Conservation (phyloP, 2,888 invertebrate species). For the Bembecia ichneumoniformis region DNA sequence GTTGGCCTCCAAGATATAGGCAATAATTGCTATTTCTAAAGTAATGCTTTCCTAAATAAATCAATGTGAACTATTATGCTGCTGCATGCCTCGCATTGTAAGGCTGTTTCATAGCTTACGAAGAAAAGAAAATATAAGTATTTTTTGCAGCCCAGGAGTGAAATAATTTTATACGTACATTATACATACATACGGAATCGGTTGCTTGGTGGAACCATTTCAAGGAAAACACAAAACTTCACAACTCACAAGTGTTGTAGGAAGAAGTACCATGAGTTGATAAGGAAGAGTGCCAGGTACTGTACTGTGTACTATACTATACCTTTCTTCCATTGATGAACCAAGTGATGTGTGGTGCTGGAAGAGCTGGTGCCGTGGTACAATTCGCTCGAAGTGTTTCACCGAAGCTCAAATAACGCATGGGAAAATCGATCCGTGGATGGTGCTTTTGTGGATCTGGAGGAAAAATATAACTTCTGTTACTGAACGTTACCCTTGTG, state of each 20-base stretch:
- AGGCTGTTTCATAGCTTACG: no score
- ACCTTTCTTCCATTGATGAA: conserved; percentile 83
- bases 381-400: conserved; percentile 59
- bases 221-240: not conserved
- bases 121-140: no score
- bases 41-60: no score
- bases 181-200: no score
- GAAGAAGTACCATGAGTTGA: not conserved
- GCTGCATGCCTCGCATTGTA: no score
- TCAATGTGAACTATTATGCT: no score
- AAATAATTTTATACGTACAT: no score
- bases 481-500: no score
- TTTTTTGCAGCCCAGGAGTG: no score
- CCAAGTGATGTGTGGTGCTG: conserved; percentile 84
- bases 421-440: conserved; percentile 62
- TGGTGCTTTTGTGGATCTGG: conserved; percentile 65
- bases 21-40: no score
- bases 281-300: no score
- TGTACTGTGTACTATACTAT: conserved; percentile 13
- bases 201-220: not conserved
- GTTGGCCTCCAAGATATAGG: no score
- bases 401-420: conserved; percentile 51
- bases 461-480: not conserved
- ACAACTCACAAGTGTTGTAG: not conserved
- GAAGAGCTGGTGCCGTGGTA: conserved; percentile 79